Evolutionary conservation across 2,888 invertebrate genomes (phyloP).

Genomic region (Apamea sordens): DNA sequence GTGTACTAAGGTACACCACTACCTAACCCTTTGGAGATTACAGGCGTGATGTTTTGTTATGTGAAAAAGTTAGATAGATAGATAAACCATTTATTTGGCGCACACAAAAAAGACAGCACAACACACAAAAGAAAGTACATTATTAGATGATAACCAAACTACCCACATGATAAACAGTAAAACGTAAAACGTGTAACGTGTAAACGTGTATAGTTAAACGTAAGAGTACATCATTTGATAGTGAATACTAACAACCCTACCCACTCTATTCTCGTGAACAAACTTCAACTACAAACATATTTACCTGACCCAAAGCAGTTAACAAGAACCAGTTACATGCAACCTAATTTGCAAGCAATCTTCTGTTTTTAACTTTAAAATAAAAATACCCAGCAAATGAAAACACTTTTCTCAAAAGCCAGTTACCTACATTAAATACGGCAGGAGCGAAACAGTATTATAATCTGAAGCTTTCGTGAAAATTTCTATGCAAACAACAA

Average conservation of each 20-base stretch:
- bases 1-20: no score
- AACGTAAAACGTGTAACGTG: no score
- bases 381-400: slow-evolving; percentile 10
- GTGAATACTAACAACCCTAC: neutral
- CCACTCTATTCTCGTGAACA: neutral
- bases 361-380: slow-evolving; percentile 24
- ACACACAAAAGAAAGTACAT: no score
- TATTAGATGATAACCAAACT: no score
- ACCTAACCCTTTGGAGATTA: no score
- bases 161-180: no score
- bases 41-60: no score
- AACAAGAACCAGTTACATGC: slow-evolving; percentile 1
- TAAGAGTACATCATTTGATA: neutral
- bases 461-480: slow-evolving; percentile 65
- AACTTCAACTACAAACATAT: slow-evolving; percentile 1
- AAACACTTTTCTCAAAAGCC: slow-evolving; percentile 38
- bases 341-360: slow-evolving; percentile 20
- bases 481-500: slow-evolving; percentile 78
- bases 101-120: no score
- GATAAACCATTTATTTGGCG: no score
- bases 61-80: no score
- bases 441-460: slow-evolving; percentile 49
- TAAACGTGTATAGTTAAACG: no score
- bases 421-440: slow-evolving; percentile 36
- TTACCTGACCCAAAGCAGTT: slow-evolving; percentile 8